phyloP scores from a whole-genome alignment of 1,140 invertebrate genomes.

The Pogonomyrmex californicus region DNA sequence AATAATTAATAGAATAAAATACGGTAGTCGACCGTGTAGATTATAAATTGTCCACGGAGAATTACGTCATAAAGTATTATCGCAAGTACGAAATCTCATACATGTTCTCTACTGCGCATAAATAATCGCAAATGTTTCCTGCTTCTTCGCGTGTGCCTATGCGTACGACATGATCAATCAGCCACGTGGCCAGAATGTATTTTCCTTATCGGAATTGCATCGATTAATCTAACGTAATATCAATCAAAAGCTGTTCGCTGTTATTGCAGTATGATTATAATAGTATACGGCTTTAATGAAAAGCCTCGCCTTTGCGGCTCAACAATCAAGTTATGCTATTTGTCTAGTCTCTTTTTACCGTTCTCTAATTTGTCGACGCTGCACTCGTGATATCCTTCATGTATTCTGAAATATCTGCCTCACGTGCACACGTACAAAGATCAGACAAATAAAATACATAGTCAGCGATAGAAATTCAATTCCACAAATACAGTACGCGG shows the following conservation, averaged over 20 bases:
- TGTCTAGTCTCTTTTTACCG: not conserved
- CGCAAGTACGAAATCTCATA: constrained; percentile 2
- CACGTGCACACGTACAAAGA: not conserved
- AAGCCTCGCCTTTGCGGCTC: not conserved
- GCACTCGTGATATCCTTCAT: not conserved
- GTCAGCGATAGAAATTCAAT: constrained; percentile 18
- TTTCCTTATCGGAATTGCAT: constrained; percentile 27
- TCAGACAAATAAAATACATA: constrained; percentile 27
- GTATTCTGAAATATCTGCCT: constrained; percentile 3
- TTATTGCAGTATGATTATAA: constrained; percentile 6
- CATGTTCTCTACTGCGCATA: constrained; percentile 31
- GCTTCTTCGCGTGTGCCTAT: constrained; percentile 7
- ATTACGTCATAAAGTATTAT: not conserved
- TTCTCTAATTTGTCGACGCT: constrained; percentile 26
- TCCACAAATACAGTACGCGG: not conserved
- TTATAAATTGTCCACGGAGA: constrained; percentile 24
- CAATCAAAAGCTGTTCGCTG: constrained; percentile 15
- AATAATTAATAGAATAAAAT: not conserved
- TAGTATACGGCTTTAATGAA: not conserved
- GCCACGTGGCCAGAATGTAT: constrained; percentile 3
- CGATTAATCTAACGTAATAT: constrained; percentile 41
- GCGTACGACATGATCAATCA: constrained; percentile 28
- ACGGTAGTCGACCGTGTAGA: not conserved
- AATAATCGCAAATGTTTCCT: constrained; percentile 49
- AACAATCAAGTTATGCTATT: constrained; percentile 30